phyloP scores from a whole-genome alignment of 2,113 vertebrate species.

The Pelvicachromis taeniatus region DNA sequence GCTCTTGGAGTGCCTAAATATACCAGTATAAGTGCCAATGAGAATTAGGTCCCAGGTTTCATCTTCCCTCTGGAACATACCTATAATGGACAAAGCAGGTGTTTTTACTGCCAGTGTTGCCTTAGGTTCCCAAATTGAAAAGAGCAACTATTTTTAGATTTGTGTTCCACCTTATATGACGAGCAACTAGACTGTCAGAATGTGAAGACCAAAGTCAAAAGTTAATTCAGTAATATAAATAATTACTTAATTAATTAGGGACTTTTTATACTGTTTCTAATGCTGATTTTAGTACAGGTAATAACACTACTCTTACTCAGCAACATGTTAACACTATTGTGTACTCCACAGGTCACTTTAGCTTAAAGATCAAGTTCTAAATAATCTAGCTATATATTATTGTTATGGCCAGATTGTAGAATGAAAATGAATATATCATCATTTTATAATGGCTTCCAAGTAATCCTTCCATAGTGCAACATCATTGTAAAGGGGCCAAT shows the following conservation, averaged over 20 bases:
- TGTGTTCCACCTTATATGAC: neutral
- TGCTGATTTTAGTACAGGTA: neutral
- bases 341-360: neutral
- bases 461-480: neutral
- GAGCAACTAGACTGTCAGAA: neutral
- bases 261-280: neutral
- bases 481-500: neutral
- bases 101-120: slow-evolving; percentile 31
- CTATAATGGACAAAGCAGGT: slow-evolving; percentile 37
- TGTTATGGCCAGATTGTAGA: neutral
- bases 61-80: slow-evolving; percentile 26
- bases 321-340: neutral
- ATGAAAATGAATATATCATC: neutral
- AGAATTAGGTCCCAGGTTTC: slow-evolving; percentile 13
- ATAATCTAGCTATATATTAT: neutral
- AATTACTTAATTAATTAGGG: neutral
- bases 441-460: neutral
- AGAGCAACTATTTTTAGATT: slow-evolving; percentile 39
- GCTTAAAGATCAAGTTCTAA: neutral
- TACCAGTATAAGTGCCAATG: slow-evolving; percentile 29
- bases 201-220: neutral
- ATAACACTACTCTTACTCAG: neutral
- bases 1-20: slow-evolving; percentile 26
- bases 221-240: neutral
- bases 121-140: slow-evolving; percentile 13